Base-by-base conservation (phyloP, 92 coral and sea anemone genomes). In the Phenganax stokvisi region DNA sequence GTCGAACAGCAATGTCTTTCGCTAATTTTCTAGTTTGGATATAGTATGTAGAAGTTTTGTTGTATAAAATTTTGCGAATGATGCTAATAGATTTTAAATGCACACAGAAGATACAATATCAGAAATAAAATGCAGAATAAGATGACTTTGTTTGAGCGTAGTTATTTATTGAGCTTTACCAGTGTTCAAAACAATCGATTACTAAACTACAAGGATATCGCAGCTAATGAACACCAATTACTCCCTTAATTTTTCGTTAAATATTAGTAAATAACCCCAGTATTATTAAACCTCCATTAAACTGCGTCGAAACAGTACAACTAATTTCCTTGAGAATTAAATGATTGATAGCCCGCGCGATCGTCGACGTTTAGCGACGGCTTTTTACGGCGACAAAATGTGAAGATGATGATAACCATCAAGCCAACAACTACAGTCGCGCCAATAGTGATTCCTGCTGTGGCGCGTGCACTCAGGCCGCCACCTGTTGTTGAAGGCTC, bases 371-470 rank as follows among this genome's bases (percentile, higher is more conserved):
- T 68, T 17, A 68, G 0, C 30, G 73, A 37, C 73, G 73, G n/a
- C 17, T 68, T 68, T 68, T 30, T 30, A 17, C 83, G 83, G 53
- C 83, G 83, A 65, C 83, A 74, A 51, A 27, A 1, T 2, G 56
- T 62, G 76, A 87, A 89, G 62, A 73, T 76, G 16, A 85, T 90
- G 27, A 83, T 80, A 64, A 89, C 63, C 61, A 89, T 37, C 25
- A 89, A 77, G 76, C 91, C 92, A 2, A 87, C 81, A 28, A 90
- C 53, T 16, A 85, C 62, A 9, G 92, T 89, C 10, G 68, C 92
- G 60, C 85, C 76, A 9, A 89, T 75, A 61, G 96, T 90, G 16
- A 92, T 83, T 8, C 90, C 92, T 47, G 90, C 93, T 47, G 97
- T 85, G 0, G 81, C 86, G 60, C 86, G 91, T 31, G 31, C 83